Evolutionary conservation across 1,140 invertebrate genomes (phyloP).

Genomic region (Anagrus nilaparvatae): DNA sequence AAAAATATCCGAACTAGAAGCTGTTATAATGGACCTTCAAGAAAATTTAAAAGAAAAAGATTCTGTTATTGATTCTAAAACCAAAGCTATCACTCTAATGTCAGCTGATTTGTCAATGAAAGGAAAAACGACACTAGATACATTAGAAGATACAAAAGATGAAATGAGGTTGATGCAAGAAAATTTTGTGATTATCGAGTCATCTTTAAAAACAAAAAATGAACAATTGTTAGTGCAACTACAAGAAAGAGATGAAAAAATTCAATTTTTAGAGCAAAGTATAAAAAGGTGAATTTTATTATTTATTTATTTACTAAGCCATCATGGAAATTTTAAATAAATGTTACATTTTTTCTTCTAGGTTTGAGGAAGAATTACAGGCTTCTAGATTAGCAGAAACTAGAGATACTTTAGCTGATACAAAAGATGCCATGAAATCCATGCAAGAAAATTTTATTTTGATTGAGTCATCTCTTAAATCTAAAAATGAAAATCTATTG

Average conservation of each 20-base stretch:
- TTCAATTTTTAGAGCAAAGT: constrained; percentile 34
- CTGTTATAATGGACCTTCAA: constrained; percentile 55
- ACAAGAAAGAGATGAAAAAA: constrained; percentile 46
- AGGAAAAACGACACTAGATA: constrained; percentile 57
- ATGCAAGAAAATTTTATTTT: constrained; percentile 50
- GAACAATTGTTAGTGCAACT: constrained; percentile 40
- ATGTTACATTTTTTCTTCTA: constrained; percentile 17
- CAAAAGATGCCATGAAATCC: constrained; percentile 47
- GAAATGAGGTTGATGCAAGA: constrained; percentile 72
- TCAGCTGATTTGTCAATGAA: constrained; percentile 63
- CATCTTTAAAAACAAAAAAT: constrained; percentile 59
- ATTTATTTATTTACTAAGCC: constrained; percentile 9
- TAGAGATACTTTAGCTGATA: constrained; percentile 44
- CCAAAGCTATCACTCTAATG: constrained; percentile 68
- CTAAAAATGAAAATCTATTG: constrained; percentile 34
- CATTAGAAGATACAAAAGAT: constrained; percentile 66
- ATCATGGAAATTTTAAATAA: constrained; percentile 7
- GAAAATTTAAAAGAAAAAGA: constrained; percentile 79
- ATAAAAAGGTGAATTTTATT: constrained; percentile 25
- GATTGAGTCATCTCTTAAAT: constrained; percentile 39
- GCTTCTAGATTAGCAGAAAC: constrained; percentile 28
- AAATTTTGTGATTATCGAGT: constrained; percentile 61
- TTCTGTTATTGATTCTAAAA: constrained; percentile 73
- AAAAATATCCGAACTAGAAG: constrained; percentile 53
- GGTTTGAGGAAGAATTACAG: constrained; percentile 27